Conservation (phyloP, 64 coral and sea anemone genomes). For the Dendronephthya gigantea region DNA sequence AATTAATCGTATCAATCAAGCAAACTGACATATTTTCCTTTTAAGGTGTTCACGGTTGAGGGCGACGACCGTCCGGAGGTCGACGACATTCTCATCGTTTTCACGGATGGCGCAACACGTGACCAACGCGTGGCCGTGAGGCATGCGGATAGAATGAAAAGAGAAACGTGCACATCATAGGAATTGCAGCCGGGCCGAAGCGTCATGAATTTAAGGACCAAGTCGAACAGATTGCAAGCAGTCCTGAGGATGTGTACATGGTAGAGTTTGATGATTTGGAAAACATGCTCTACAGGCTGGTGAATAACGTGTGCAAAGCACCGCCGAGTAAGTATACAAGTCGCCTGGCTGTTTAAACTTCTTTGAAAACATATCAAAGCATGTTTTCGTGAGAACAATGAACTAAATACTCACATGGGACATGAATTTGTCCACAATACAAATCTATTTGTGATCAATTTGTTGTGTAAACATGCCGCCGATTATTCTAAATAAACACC, state of each 20-base stretch:
- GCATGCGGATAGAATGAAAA: neutral
- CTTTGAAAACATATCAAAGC: too few relatives aligned
- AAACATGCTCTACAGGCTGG: neutral
- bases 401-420: too few relatives aligned
- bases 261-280: conserved; percentile 1
- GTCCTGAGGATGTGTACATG: neutral
- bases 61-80: neutral
- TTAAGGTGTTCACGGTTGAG: neutral
- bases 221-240: neutral
- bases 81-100: neutral
- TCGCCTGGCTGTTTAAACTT: too few relatives aligned
- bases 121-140: neutral
- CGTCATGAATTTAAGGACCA: neutral
- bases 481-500: neutral
- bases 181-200: neutral
- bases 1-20: neutral
- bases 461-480: too few relatives aligned
- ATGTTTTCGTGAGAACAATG: too few relatives aligned
- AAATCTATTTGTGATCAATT: too few relatives aligned
- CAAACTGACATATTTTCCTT: neutral
- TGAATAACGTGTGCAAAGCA: neutral
- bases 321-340: neutral
- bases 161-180: neutral
- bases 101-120: neutral
- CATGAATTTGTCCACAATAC: too few relatives aligned